phyloP scores from a whole-genome alignment of 2,888 invertebrate species.

The Lithosia quadra region DNA sequence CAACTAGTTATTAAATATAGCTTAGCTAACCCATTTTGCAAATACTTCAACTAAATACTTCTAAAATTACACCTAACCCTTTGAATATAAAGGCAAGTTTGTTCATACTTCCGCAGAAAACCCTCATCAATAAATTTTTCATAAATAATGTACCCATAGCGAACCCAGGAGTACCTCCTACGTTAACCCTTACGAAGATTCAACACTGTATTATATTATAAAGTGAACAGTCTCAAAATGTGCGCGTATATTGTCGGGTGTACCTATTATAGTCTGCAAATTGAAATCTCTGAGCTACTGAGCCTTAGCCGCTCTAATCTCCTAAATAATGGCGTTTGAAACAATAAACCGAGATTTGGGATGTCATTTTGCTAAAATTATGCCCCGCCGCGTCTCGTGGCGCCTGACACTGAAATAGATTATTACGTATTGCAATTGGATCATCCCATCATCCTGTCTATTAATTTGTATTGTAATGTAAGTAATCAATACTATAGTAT shows the following conservation, averaged over 20 bases:
- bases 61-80: background rate
- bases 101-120: background rate
- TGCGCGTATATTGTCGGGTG: slow-evolving; percentile 49
- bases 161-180: slow-evolving; percentile 7
- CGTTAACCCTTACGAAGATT: slow-evolving; percentile 21
- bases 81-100: background rate
- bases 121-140: slow-evolving; percentile 24
- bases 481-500: background rate
- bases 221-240: slow-evolving; percentile 40
- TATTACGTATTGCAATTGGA: slow-evolving; percentile 7
- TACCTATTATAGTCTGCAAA: slow-evolving; percentile 67
- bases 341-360: slow-evolving; percentile 78
- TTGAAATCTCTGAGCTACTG: slow-evolving; percentile 68
- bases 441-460: slow-evolving; percentile 5
- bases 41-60: background rate
- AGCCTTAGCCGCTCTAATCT: slow-evolving; percentile 66
- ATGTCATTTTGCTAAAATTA: slow-evolving; percentile 68
- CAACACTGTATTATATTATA: slow-evolving; percentile 41
- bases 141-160: slow-evolving; percentile 11
- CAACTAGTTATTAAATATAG: too few relatives aligned
- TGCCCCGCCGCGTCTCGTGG: slow-evolving; percentile 15
- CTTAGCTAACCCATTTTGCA: background rate
- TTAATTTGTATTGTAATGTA: background rate
- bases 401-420: slow-evolving; percentile 8
- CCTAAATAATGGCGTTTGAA: slow-evolving; percentile 74